Evolutionary conservation across 2,888 invertebrate genomes (phyloP), one percentile per base, ranked within the genome.

Genomic region (Drosophila meridionalis): DNA sequence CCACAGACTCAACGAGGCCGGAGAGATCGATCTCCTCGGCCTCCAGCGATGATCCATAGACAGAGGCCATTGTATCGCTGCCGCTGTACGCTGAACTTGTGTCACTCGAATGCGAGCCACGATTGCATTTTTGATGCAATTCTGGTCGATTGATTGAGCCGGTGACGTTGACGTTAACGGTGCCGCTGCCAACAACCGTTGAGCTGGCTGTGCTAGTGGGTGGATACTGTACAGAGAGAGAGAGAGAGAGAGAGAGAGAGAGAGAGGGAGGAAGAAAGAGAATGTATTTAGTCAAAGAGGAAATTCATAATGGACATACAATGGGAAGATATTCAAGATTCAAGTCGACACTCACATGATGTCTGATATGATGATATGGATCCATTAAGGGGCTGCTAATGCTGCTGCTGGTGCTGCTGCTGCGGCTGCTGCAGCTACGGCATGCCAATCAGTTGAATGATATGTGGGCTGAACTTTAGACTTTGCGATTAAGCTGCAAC

Each of bases 11-110:
- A 2, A 97, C 96, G 75, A 99, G 96, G 55, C 99, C 99, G 50
- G 97, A 97, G 70, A 98, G 95, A 93, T 99, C 99, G 61, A 97
- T 97, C 93, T 98, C 98, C 80, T 96, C 96, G 93, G 95, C 95
- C 90, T 96, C 96, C 70, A 96, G 93, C 77, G 97, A 97, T 76
- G 97, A 97, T 91, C 97, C 97, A 92, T 98, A 98, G 68, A 97
- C 97, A 69, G 97, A 97, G 87, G 98, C 97, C 98, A 98, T 98
- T 78, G 98, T 98, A 94, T 98, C 98, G 82, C 98, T 98, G 78
- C 98, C 98, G 91, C 98, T 98, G 94, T 99, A 99, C 67, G 98
- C 98, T 81, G 98, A 98, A 93, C 98, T 98, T 32, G 98, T 98
- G 93, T 99, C 98, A 92, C 98, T 98, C 57, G 97, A 97, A 93